Evolutionary conservation across 35 echinoderm and acorn worm genomes (phyloP), one percentile per base, ranked within the genome.

Genomic region (Ptychodera flava): DNA sequence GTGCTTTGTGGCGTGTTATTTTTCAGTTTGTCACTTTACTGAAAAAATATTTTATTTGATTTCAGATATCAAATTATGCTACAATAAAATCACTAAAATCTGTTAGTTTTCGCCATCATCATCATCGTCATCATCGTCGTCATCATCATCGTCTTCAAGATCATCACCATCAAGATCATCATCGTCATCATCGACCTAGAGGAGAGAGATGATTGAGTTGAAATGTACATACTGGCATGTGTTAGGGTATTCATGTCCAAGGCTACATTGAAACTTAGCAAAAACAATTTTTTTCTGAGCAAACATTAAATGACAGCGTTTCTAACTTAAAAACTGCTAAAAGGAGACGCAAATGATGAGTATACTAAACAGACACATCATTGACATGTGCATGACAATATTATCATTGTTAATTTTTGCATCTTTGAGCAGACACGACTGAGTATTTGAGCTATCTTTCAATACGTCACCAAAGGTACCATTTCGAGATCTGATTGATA

Each of bases 151-250:
- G 22, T 64, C 45, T 12, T 64, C 45, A 22, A 12, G 6, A 64
- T 64, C 45, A 22, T 64, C 45, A 64, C 22, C 45, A 64, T 64
- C 45, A 64, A 12, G 6, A 12, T 89, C 93, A 27, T 88, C 38
- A 36, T 95, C 93, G 78, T 95, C 90, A 34, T 95, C 93, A 52
- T 90, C 89, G 15, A 91, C 87, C 93, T 95, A 78, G 22, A 77
- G 22, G 85, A 84, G 29, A 85, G 79, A 82, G 45, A 64, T 64
- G 22, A 12, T 64, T 64, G 45, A 22, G 6, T 12, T 64, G 22
- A 64, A 64, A 22, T 64, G 22, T 12, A 64, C 45, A 64, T 6
- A 64, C 22, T 6, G 6, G 45, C 6, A 64, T 12, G 6, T 12
- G 45, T 12, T 64, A 64, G 22, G 45, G 22, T 22, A 64, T 64